Evolutionary conservation across 2,113 vertebrate species (phyloP).

Genomic region (Climacteris rufus): DNA sequence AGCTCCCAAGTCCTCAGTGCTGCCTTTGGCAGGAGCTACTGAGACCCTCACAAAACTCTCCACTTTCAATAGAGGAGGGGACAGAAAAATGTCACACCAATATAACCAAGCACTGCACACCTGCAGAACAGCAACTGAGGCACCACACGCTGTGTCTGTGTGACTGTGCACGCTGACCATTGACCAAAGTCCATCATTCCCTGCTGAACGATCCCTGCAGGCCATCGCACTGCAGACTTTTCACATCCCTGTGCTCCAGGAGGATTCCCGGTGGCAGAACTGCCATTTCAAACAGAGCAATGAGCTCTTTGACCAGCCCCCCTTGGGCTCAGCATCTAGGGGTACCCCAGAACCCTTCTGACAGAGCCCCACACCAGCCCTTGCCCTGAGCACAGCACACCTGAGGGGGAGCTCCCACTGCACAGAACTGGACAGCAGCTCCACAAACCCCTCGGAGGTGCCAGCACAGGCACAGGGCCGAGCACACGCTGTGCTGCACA

Average conservation of each 20-base stretch:
- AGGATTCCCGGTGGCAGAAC: rapidly evolving
- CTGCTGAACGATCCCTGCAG: neutral
- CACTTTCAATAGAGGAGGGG: rapidly evolving
- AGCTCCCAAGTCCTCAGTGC: neutral
- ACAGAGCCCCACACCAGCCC: neutral
- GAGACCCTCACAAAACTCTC: neutral
- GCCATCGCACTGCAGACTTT: rapidly evolving
- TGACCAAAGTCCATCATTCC: neutral
- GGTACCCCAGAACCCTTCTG: neutral
- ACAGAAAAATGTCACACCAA: rapidly evolving
- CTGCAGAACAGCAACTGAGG: neutral
- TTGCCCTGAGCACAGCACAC: rapidly evolving
- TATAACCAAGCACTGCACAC: neutral
- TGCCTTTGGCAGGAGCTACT: neutral
- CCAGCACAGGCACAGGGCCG: rapidly evolving
- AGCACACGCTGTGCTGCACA: rapidly evolving
- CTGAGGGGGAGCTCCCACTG: neutral
- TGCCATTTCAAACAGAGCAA: neutral
- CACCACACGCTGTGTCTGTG: rapidly evolving
- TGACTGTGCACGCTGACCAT: rapidly evolving
- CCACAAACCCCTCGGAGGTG: neutral
- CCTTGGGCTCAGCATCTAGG: rapidly evolving
- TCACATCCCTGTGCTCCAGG: rapidly evolving
- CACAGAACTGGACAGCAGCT: neutral
- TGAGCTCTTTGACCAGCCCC: neutral